Base-by-base conservation (phyloP, 2,113 vertebrate species). In the Amphilophus citrinellus region DNA sequence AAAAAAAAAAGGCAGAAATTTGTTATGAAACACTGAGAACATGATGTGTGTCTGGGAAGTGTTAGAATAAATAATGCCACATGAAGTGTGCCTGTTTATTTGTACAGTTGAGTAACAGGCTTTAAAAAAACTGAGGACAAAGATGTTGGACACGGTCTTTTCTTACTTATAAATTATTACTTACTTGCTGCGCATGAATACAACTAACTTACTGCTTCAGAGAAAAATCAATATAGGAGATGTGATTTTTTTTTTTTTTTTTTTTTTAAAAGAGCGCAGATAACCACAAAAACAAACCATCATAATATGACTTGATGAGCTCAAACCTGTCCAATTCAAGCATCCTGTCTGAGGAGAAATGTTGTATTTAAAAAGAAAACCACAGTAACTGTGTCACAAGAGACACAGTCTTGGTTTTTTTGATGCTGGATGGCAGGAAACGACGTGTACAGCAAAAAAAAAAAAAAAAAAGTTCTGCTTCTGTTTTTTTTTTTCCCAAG, bases 1-100 rank as follows among this genome's bases (percentile, higher is more conserved):
- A 10, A 50, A 11, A 30, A 15, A 18, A 96, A 87, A 66, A 96
- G 86, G 15, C 61, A 95, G 10, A 87, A 68, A 47, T 10, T 18
- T 18, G 79, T 91, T 88, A 90, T 71, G 57, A 84, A 84, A 89
- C 59, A 68, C 60, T 87, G 5, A 15, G 53, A 68, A 63, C 47
- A 85, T 35, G 17, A 79, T 27, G 53, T 75, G 57, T 37, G 81
- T 15, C 57, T 50, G 68, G 71, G 2, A 53, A 85, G 30, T 62
- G 61, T 50, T 56, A 2, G 44, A 73, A 73, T 75, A 83, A 84
- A 84, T 56, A 66, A 83, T 76, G 47, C 32, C 57, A 58, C 77
- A 84, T 61, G 32, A 82, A 62, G 71, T 13, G 35, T 13, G 13
- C n/a, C 15, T 65, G 86, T 85, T 75, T 82, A 57, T 85, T 83